Base-by-base conservation (phyloP, 64 coral and sea anemone species). In the Montipora sp. region DNA sequence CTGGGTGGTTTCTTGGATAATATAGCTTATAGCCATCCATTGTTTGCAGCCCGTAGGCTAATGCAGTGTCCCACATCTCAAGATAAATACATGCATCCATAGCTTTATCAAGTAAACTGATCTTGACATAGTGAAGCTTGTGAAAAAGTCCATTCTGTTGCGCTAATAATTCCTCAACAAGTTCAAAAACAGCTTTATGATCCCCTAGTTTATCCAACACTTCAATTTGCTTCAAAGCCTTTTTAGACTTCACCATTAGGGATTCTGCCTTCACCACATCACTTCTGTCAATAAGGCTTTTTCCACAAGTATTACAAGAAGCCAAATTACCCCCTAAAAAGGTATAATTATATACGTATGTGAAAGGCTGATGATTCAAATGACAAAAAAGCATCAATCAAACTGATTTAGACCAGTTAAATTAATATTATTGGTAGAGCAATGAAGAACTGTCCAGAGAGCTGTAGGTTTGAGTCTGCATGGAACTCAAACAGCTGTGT, bases 61-160 rank as follows among this genome's bases (percentile, higher is more conserved):
- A 57, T 66, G 94, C 98, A 77, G 91, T 92, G 5, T 92, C 79
- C 94, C 94, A 99, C 47, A 92, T 75, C 20, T 77, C 79, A 16
- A 94, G 53, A 75, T 76, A 49, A 84, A 99, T 90, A 21, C 98
- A 94, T 2, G 92, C 77, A 96, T 99, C 98, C 88, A 94, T 90
- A 48, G 89, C 94, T 83, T 95, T 94, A 51, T 99, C 94, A 45
- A 94, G 48, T 22, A 96, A 68, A 16, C 81, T 67, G 23, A 96
- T 59, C 10, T 68, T 88, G 11, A 87, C 57, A 80, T 89, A 92
- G 75, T 99, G 92, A 10, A 89, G 79, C 51, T 82, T 73, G 61
- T 94, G 84, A 59, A 95, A 93, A 51, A 83, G 57, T 6, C 18
- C 23, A 82, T 76, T 80, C 36, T 90, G 80, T 13, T 95, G 77